These are phyloP conservation scores for Campylomormyrus numenius DNA, from an alignment of 2,113 vertebrate genomes.

Conservation along the genomic window DNA sequence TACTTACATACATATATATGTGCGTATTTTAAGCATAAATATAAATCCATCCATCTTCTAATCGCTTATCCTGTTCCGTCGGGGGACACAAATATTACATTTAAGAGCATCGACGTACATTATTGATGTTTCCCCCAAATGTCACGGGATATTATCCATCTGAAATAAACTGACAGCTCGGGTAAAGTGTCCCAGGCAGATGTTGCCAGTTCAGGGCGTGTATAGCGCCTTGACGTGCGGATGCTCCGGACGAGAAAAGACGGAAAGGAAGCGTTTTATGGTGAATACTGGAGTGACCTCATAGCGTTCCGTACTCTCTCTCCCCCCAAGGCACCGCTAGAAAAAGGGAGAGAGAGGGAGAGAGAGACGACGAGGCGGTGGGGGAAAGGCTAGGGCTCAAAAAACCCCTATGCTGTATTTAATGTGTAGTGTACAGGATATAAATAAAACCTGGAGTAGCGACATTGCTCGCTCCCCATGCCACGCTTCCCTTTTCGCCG, in stretches of 20 bases:
- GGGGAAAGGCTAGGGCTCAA: slow-evolving; percentile 38
- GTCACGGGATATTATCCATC: neutral
- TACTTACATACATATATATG: neutral
- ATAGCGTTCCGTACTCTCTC: neutral
- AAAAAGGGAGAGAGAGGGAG: slow-evolving; percentile 1
- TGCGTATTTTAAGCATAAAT: neutral
- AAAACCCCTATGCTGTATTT: slow-evolving; percentile 45
- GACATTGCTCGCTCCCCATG: slow-evolving; percentile 19
- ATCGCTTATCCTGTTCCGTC: neutral
- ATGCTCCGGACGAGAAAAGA: neutral
- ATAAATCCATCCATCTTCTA: neutral
- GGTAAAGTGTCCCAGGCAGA: slow-evolving; percentile 18
- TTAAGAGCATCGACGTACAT: neutral
- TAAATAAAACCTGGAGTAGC: slow-evolving; percentile 31
- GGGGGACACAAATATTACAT: neutral
- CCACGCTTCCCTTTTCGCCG: slow-evolving; percentile 2
- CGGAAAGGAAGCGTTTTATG: neutral
- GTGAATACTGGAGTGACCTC: neutral
- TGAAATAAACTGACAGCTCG: neutral
- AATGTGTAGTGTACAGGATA: slow-evolving; percentile 41
- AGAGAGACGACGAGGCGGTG: slow-evolving; percentile 22
- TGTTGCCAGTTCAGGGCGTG: neutral
- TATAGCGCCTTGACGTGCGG: neutral
- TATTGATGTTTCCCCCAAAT: neutral
- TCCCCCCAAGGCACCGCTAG: slow-evolving; percentile 25